phyloP scores from a whole-genome alignment of 2,113 vertebrate genomes.

The Origma solitaria region DNA sequence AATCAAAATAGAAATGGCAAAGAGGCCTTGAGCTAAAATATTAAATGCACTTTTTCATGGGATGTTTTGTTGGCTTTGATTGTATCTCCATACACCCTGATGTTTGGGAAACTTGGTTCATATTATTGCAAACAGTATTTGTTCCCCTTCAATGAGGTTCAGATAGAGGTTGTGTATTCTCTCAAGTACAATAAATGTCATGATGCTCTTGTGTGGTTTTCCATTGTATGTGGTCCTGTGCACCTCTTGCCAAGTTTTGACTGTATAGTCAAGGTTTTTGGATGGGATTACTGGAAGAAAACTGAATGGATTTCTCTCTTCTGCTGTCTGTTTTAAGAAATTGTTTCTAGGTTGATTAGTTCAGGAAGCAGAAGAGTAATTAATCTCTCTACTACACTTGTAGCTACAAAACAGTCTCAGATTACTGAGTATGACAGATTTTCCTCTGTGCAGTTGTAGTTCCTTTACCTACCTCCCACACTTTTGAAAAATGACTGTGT shows the following conservation, averaged over 20 bases:
- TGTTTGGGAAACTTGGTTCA: slow-evolving; percentile 48
- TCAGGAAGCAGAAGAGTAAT: not conserved
- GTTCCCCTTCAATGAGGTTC: slow-evolving; percentile 55
- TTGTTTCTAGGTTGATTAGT: not conserved
- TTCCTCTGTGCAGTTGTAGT: not conserved
- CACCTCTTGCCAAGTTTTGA: slow-evolving; percentile 60
- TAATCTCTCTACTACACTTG: not conserved
- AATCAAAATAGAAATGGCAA: not conserved
- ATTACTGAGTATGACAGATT: slow-evolving; percentile 5
- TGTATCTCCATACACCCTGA: not conserved
- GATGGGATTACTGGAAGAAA: slow-evolving; percentile 9
- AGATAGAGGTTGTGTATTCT: slow-evolving; percentile 60
- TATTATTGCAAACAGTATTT: slow-evolving; percentile 55
- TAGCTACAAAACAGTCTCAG: not conserved
- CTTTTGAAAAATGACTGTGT: not conserved
- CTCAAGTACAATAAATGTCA: slow-evolving; percentile 68
- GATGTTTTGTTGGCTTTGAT: slow-evolving; percentile 48
- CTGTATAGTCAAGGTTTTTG: slow-evolving; percentile 44
- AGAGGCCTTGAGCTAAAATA: not conserved
- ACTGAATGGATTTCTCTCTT: slow-evolving; percentile 8
- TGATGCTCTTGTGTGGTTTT: slow-evolving; percentile 57
- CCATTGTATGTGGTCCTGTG: slow-evolving; percentile 50
- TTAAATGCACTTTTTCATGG: not conserved
- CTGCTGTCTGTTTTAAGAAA: not conserved
- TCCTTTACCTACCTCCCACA: not conserved